A percentile compares a stretch with the other conserved stretches of the same genome.
phyloP scores from a whole-genome alignment of 2,113 vertebrate species.

The Grantiella picta region DNA sequence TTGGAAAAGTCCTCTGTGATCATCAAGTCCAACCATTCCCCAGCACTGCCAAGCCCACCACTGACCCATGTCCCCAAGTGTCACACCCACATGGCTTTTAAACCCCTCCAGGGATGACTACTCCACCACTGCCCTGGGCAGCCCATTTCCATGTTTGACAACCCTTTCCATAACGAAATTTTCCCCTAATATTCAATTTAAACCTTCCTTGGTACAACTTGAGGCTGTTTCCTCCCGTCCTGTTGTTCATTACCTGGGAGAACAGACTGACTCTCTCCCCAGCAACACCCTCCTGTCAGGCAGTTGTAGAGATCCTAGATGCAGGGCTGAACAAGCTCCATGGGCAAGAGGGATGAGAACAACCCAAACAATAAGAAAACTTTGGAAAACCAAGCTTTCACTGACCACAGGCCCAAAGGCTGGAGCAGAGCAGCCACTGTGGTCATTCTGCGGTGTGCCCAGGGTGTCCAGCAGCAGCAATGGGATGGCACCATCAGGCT shows the following conservation, averaged over 20 bases:
- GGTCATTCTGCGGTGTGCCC: rapidly evolving
- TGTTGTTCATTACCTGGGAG: neutral
- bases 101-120: neutral
- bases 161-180: neutral
- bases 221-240: neutral
- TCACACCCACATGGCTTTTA: neutral
- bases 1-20: neutral
- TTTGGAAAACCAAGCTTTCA: neutral
- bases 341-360: rapidly evolving
- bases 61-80: neutral
- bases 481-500: neutral
- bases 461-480: neutral
- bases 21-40: neutral
- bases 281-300: neutral
- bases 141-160: neutral
- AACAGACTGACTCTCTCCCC: neutral
- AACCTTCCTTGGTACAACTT: neutral
- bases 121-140: neutral
- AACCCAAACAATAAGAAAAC: neutral
- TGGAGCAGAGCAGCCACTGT: neutral
- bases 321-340: neutral
- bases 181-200: neutral
- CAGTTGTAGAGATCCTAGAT: neutral
- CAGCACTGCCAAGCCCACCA: neutral
- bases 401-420: neutral